phyloP scores from a whole-genome alignment of 2,113 vertebrate genomes.

The Elgaria multicarinata region DNA sequence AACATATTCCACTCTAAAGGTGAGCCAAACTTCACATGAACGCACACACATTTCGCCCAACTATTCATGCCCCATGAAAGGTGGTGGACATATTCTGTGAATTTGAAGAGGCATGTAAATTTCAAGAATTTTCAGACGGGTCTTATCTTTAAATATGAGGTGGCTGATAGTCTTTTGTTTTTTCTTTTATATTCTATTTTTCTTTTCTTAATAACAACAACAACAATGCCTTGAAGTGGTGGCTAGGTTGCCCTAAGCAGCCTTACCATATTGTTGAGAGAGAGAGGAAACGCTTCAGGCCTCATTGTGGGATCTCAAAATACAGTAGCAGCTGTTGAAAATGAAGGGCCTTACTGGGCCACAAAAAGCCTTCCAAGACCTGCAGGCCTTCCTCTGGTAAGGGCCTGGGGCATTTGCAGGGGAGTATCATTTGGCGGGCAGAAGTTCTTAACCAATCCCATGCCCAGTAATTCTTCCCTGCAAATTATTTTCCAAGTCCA shows the following conservation, averaged over 20 bases:
- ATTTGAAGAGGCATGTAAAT: neutral
- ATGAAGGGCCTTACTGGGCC: no score
- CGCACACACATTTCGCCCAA: neutral
- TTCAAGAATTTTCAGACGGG: neutral
- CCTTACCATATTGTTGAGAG: neutral
- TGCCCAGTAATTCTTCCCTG: neutral
- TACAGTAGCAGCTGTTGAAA: no score
- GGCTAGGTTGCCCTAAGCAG: neutral
- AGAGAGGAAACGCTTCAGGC: no score
- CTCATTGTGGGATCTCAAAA: no score
- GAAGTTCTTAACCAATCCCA: neutral
- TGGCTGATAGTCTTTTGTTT: neutral
- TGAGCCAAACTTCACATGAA: neutral
- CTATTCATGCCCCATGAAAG: neutral
- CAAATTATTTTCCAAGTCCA: neutral
- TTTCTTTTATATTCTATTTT: no score
- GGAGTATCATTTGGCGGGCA: neutral
- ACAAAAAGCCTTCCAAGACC: neutral
- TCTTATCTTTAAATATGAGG: neutral
- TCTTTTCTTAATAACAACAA: neutral
- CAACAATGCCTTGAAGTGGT: neutral
- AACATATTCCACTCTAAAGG: neutral
- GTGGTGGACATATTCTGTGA: neutral
- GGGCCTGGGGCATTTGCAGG: neutral
- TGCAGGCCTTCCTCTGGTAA: neutral